A percentile compares a stretch with the other conserved stretches of the same genome.
phyloP scores from a whole-genome alignment of 2,888 invertebrate genomes.

The Cheilosia grossa region DNA sequence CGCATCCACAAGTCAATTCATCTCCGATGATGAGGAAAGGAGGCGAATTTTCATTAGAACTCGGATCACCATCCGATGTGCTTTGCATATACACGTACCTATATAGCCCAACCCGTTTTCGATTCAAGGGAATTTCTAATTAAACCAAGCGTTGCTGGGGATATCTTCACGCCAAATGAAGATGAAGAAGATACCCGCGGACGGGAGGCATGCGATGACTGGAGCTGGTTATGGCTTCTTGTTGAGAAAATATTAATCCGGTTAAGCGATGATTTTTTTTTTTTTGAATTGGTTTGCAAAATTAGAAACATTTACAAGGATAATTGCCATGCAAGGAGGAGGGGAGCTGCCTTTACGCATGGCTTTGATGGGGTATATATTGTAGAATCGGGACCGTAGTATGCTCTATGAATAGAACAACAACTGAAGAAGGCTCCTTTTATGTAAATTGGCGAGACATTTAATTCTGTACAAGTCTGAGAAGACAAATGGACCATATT shows the following conservation, averaged over 20 bases:
- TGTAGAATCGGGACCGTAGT: neutral
- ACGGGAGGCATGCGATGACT: neutral
- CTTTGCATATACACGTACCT: conserved; percentile 19
- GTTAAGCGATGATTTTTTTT: conserved; percentile 42
- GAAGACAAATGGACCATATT: conserved; percentile 26
- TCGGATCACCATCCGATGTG: conserved; percentile 13
- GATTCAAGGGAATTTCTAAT: conserved; percentile 43
- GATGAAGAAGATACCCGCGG: neutral
- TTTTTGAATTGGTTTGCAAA: conserved; percentile 13
- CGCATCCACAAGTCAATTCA: conserved; percentile 32
- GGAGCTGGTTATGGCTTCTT: conserved; percentile 16
- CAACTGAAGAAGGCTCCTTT: conserved; percentile 21
- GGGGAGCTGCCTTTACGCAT: neutral
- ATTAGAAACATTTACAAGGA: conserved; percentile 50
- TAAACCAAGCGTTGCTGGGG: conserved; percentile 34
- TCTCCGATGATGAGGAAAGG: conserved; percentile 4
- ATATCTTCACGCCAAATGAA: conserved; percentile 1
- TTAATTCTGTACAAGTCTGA: conserved; percentile 24
- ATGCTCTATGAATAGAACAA: conserved; percentile 17
- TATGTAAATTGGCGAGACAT: conserved; percentile 67
- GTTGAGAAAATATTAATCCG: conserved; percentile 58
- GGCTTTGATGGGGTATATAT: neutral
- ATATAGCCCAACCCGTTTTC: conserved; percentile 7
- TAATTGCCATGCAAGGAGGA: conserved; percentile 14
- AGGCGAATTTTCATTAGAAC: conserved; percentile 37